Evolutionary conservation across 2,888 invertebrate genomes (phyloP), one percentile per base, ranked within the genome.

Genomic region (Xiphydria camelus): DNA sequence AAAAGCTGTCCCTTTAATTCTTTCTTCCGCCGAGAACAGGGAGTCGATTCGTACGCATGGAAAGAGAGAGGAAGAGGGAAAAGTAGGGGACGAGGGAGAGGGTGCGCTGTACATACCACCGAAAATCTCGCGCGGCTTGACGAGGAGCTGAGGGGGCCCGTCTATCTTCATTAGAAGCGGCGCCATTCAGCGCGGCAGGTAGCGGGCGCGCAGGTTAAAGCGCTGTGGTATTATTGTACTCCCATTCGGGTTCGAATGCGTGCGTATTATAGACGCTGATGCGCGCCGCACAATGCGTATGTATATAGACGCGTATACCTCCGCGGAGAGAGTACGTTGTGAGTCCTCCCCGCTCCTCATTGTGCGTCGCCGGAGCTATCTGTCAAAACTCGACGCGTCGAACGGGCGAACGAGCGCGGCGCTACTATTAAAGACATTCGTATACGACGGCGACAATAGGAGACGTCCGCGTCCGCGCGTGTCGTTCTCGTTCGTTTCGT

Each of bases 341-440:
- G 14, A 29, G 29, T 12, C 29, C 14, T n/a, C n/a, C n/a, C n/a
- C n/a, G n/a, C 12, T 5, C 12, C 7, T 47, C 48, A 61, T 57
- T 62, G 53, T 64, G 2, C 47, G 47, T 42, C 43, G 42, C 41
- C 54, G 52, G 47, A 61, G 53, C 62, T 64, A 62, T 62, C 63
- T 61, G 64, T 63, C 64, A 64, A 64, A 63, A 64, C 57, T 61
- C 49, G 46, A 45, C 53, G 43, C 49, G 62, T 59, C 59, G 55
- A 58, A 51, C 48, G 40, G 4, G 19, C n/a, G n/a, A n/a, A n/a
- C n/a, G n/a, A n/a, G n/a, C n/a, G 20, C 10, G 14, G 36, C 17
- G 14, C 21, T 21, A 39, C 32, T 22, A 39, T 44, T 39, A 12
- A 43, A 34, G 43, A 47, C 47, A 43, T 47, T 34, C 43, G 33